Evolutionary conservation across 2,113 vertebrate species (phyloP), one percentile per base, ranked within the genome.

Genomic region (Crotalus helleri): DNA sequence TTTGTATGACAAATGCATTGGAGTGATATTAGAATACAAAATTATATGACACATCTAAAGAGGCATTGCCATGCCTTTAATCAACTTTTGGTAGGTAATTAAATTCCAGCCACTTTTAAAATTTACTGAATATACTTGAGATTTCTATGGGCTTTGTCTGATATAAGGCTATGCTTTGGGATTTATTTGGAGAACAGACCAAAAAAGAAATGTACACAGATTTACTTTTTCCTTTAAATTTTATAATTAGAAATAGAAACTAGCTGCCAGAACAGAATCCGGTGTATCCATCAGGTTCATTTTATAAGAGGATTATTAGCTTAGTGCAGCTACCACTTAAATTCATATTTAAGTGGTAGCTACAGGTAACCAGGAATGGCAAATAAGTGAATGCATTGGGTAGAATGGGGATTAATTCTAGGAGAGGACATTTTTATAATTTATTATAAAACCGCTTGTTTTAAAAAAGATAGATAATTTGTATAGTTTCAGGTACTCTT

Each of bases 1-100:
- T 95, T 96, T 93, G 94, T 95, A 88, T 95, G 91, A 90, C 93
- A 95, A 64, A 95, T 94, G 95, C 13, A 93, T 87, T 90, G 93
- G 93, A 92, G 92, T 95, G 92, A 93, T 94, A 54, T 85, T 44
- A 92, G 91, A 95, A 89, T 94, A 94, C 92, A 95, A 94, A 95
- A 94, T 93, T 94, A 94, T 91, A 88, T 90, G 88, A n/a, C 92
- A 49, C 61, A 64, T 94, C 94, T 90, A 93, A 94, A 91, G 94
- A 93, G 69, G 93, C 88, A 64, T 26, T 89, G 86, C n/a, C 53
- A 91, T 88, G 49, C 53, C 44, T 57, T 92, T 44, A 54, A 89
- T 89, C 54, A 85, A 59, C 53, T 85, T 93, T 93, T 85, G 90
- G 91, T 81, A 54, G 64, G 89, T 91, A 69, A 89, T 91, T 91